Base-by-base conservation (phyloP, 2,797 vertebrate species). In the Peromyscus eremicus region DNA sequence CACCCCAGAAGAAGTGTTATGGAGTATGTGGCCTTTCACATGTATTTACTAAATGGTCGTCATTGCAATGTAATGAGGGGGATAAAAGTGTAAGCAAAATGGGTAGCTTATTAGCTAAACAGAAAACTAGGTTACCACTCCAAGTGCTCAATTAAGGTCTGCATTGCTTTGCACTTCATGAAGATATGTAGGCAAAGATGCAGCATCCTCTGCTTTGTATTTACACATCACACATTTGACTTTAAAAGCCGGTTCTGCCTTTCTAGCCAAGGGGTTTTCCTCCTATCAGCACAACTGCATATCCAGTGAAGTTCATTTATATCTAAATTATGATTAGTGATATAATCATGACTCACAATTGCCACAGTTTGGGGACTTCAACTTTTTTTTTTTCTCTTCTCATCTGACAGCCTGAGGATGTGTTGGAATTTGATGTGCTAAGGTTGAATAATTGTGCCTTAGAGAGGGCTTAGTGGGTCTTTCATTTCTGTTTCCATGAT, bases 401-500 rank as follows among this genome's bases (percentile, higher is more conserved):
- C 75, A 62, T 79, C 66, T 93, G 91, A 85, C 77, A 92, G 77
- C 89, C 75, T 79, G 71, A 49, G 93, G 71, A 95, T 94, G 40
- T 89, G 62, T n/a, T 87, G 46, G 81, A 86, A 87, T 91, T 75
- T 5, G 73, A 13, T 82, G 76, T 40, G 73, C 85, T 90, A 52
- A 89, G 77, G 17, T 75, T 95, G 94, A 97, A 62, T 84, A 89
- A 83, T 46, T 95, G 32, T 92, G 76, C 80, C 52, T 95, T 68
- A n/a, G 80, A 76, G 89, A 96, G 88, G 92, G 32, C 91, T 97
- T 96, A 89, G 80, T 95, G 95, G 82, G 80, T 92, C 92, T 97
- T 94, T 97, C 89, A 81, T 94, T 92, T 96, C 92, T 95, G 29
- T 96, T 92, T 70, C 91, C 73, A n/a, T 97, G 97, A 97, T 97